These are phyloP conservation scores for Drosophila anomelani DNA, from an alignment of 2,888 invertebrate genomes.

Conservation along the genomic window DNA sequence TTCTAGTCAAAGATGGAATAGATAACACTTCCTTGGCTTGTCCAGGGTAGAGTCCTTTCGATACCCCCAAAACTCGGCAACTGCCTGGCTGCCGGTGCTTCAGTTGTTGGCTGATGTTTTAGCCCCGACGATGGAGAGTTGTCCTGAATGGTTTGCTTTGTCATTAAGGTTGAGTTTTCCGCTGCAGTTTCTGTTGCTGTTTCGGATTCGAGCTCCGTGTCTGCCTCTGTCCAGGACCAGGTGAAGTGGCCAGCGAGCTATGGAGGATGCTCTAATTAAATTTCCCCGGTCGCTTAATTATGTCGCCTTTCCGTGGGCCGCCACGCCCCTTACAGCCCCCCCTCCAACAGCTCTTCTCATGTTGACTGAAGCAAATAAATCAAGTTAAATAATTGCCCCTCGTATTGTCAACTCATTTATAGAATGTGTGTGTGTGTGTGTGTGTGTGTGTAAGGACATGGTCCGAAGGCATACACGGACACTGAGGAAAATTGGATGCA, in stretches of 20 bases:
- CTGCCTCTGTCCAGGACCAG: slow-evolving; percentile 29
- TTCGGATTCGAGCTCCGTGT: not conserved
- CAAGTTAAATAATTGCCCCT: slow-evolving; percentile 78
- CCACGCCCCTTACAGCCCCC: not conserved
- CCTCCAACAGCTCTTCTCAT: slow-evolving; percentile 27
- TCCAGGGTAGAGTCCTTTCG: not conserved
- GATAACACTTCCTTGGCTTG: not conserved
- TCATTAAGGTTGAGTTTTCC: slow-evolving; percentile 59
- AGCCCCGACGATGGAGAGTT: slow-evolving; percentile 26
- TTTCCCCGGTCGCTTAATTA: slow-evolving; percentile 68
- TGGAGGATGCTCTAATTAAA: slow-evolving; percentile 73
- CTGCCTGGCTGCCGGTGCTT: not conserved
- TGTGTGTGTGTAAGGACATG: slow-evolving; percentile 3
- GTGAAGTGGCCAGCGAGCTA: slow-evolving; percentile 56
- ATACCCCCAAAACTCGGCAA: not conserved
- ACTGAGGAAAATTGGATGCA: not conserved
- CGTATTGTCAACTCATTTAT: slow-evolving; percentile 63
- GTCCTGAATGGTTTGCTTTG: slow-evolving; percentile 62
- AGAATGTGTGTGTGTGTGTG: slow-evolving; percentile 6
- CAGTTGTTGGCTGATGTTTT: slow-evolving; percentile 34
- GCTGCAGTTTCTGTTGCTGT: slow-evolving; percentile 17
- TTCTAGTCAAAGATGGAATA: too few relatives aligned
- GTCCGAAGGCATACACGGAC: not conserved
- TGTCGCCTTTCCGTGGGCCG: slow-evolving; percentile 39
- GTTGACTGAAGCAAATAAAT: slow-evolving; percentile 74